These are phyloP conservation scores for Acridotheres tristis DNA, from an alignment of 2,797 vertebrate species.

Conservation along the genomic window DNA sequence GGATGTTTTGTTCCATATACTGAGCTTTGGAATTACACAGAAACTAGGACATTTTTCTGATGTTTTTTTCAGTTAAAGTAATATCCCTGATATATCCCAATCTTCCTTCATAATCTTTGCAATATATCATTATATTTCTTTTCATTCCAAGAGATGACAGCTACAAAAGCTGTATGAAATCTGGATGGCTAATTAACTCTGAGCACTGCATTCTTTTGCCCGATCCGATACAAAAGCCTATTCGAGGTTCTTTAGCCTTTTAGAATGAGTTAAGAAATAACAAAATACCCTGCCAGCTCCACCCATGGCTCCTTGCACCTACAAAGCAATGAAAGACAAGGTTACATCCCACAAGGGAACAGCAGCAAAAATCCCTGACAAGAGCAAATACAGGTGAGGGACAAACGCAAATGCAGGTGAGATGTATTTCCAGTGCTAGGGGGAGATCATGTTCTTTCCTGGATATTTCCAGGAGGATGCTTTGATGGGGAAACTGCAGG, in stretches of 20 bases:
- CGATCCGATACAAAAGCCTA: neutral
- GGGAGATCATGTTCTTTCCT: neutral
- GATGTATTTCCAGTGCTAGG: neutral
- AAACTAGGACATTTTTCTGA: conserved; percentile 53
- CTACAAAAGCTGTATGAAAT: neutral
- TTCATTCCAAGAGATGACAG: conserved; percentile 3
- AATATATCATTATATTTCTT: conserved; percentile 25
- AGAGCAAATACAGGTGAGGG: neutral
- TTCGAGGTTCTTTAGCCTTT: neutral
- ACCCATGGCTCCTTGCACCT: neutral
- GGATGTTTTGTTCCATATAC: conserved; percentile 50
- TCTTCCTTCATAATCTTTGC: conserved; percentile 48
- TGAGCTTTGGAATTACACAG: conserved; percentile 35
- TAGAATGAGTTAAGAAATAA: neutral
- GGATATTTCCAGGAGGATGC: neutral
- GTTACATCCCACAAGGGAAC: neutral
- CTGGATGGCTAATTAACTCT: conserved; percentile 23
- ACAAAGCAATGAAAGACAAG: neutral
- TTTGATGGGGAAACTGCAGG: neutral
- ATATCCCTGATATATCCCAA: conserved; percentile 28
- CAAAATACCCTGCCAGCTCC: neutral
- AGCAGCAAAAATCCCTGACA: neutral
- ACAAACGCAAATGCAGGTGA: neutral
- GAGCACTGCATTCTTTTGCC: neutral
- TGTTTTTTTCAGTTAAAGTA: conserved; percentile 36